Base-by-base conservation (phyloP, 1,140 invertebrate genomes). In the Magallana ariakensis region DNA sequence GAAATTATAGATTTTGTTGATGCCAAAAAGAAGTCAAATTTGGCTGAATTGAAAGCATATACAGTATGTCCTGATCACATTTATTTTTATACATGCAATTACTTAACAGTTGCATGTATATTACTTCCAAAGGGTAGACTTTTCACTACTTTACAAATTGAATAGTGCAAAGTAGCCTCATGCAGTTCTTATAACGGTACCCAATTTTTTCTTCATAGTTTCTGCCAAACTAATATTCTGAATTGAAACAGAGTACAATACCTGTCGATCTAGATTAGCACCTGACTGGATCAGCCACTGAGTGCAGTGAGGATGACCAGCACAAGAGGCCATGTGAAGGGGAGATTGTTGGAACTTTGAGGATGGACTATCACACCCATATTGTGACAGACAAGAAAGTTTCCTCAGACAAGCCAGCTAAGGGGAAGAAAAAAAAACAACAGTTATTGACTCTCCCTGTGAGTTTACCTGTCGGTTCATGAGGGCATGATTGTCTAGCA, bases 341-440 rank as follows among this genome's bases (percentile, higher is more conserved):
- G 92, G 90, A 62, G 91, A 92, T 85, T 92, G 91, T 57, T 86
- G 87, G 85, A 91, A 92, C 58, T 85, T 87, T 54, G 88, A 88
- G 15, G 90, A 88, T 16, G 62, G n/a, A n/a, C 86, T 84, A 70
- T 92, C 89, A 90, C 91, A 90, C 53, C 90, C 89, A 26, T 87
- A 26, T 80, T 82, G 80, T 55, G 82, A 86, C 19, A 87, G 62
- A 70, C 80, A 85, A 62, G 88, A 88, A 53, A 92, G 66, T 85
- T 92, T 92, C 66, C 91, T 90, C 85, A 94, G 90, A 91, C 93
- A 93, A 87, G 90, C 92, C 86, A 94, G 87, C 93, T 94, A 91
- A 66, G 84, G 80, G 89, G 60, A 89, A 22, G 66, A 57, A 83
- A 87, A 75, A 86, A 85, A 89, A 86, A 87, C 22, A 75, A 84